Conservation (phyloP, 2,888 invertebrate genomes). For the Megastigmus dorsalis region DNA sequence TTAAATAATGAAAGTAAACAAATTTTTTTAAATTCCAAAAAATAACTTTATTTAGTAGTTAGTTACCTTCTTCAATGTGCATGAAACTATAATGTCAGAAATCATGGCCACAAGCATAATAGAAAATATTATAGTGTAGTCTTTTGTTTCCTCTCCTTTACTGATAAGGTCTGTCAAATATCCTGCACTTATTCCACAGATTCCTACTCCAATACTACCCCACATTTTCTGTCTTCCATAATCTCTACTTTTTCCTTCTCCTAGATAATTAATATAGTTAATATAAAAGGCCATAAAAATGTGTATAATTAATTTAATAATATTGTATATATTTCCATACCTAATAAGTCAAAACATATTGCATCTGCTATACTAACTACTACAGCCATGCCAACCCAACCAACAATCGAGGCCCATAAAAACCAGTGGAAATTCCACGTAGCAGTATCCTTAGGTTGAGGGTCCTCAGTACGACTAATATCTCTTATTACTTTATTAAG, state of each 20-base stretch:
- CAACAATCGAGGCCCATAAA: conserved; percentile 83
- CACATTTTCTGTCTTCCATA: conserved; percentile 92
- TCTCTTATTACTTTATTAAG: conserved; percentile 64
- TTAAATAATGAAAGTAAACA: neutral
- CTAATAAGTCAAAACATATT: conserved; percentile 89
- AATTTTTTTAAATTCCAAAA: neutral
- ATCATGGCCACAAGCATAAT: conserved; percentile 81
- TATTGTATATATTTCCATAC: conserved; percentile 69
- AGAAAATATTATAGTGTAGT: conserved; percentile 89
- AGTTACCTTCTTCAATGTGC: conserved; percentile 76
- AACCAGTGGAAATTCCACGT: conserved; percentile 86
- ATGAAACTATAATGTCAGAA: conserved; percentile 81
- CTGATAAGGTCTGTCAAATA: conserved; percentile 86
- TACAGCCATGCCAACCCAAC: conserved; percentile 90
- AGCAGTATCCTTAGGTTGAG: conserved; percentile 66
- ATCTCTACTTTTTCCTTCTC: conserved; percentile 80
- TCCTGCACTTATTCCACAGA: conserved; percentile 85
- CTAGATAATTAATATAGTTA: conserved; percentile 70
- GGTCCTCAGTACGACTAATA: conserved; percentile 47
- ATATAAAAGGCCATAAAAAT: neutral
- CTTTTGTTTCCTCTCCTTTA: conserved; percentile 79
- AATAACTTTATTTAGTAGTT: neutral
- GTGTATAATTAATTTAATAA: neutral
- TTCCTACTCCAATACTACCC: conserved; percentile 92
- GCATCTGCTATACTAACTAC: conserved; percentile 92